Conservation (phyloP, 2,888 invertebrate species). For the Cecidostiba fungosa region DNA sequence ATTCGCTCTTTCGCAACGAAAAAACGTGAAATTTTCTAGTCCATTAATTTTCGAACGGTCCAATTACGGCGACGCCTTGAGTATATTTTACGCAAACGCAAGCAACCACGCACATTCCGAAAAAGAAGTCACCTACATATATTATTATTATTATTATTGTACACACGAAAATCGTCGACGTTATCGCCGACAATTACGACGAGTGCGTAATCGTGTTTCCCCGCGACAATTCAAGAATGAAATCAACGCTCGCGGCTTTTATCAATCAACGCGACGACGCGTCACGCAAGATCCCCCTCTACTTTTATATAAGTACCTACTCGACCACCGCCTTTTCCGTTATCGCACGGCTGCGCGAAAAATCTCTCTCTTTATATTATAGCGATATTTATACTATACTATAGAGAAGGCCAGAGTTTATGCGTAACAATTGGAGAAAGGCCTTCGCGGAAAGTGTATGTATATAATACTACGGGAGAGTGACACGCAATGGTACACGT, state of each 20-base stretch:
- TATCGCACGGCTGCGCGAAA: background rate
- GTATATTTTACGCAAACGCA: background rate
- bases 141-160: too few species aligned
- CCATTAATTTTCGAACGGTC: background rate
- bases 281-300: background rate
- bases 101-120: background rate
- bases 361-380: background rate
- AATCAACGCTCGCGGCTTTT: conserved; percentile 10
- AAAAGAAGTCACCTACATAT: background rate
- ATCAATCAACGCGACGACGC: conserved; percentile 5
- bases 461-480: too few species aligned
- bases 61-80: background rate
- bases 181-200: background rate
- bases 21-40: background rate
- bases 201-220: background rate
- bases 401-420: conserved; percentile 16
- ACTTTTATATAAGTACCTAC: background rate
- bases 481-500: background rate
- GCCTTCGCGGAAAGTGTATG: background rate
- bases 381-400: background rate
- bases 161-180: background rate
- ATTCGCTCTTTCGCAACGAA: background rate
- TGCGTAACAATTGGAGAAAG: conserved; percentile 35
- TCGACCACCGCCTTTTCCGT: background rate
- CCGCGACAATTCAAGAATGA: background rate